These are phyloP conservation scores for Hypanus sabinus DNA, from an alignment of 2,113 vertebrate genomes.

Conservation along the genomic window DNA sequence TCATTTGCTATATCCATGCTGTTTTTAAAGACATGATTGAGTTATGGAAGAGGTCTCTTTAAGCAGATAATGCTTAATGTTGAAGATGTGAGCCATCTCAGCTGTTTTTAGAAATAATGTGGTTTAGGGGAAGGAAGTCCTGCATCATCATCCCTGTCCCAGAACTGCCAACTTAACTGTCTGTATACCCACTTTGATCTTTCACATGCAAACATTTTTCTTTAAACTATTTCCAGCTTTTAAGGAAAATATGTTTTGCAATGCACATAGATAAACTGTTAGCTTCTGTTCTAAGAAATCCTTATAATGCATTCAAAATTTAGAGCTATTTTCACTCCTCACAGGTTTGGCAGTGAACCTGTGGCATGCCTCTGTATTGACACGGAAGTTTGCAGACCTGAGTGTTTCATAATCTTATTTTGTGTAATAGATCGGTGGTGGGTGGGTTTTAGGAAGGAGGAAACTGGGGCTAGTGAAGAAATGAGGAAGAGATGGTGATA, in stretches of 20 bases:
- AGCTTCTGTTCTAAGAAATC: neutral
- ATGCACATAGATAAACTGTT: neutral
- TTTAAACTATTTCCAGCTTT: neutral
- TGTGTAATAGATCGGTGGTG: neutral
- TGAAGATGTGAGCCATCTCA: neutral
- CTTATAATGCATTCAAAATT: neutral
- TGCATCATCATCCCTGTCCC: neutral
- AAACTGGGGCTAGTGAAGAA: neutral
- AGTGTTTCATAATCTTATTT: neutral
- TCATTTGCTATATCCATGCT: neutral
- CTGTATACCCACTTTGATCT: neutral
- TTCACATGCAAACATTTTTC: neutral
- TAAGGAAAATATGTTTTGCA: neutral
- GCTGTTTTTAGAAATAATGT: neutral
- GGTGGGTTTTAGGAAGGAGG: no score
- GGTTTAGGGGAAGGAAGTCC: neutral
- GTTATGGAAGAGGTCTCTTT: no score
- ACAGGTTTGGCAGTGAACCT: neutral
- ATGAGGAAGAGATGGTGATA: no score
- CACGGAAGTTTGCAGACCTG: neutral
- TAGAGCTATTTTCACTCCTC: neutral
- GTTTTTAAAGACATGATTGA: no score
- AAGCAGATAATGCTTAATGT: neutral
- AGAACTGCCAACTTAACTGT: neutral
- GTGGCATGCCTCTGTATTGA: neutral